phyloP scores from a whole-genome alignment of 2,797 vertebrate genomes.

The Spatula versicolor region DNA sequence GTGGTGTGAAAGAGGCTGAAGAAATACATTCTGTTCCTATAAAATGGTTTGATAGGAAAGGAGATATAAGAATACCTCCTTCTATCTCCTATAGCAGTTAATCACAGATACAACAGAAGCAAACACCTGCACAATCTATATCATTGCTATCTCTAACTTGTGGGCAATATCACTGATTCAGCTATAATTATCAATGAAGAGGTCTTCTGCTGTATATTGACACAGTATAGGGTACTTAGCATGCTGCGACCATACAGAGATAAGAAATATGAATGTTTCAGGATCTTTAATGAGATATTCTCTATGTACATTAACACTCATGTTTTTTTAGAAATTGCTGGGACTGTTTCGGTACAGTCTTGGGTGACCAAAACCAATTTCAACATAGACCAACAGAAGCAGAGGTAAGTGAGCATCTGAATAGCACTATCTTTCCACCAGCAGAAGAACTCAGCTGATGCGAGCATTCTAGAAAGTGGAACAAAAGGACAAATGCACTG shows the following conservation, averaged over 20 bases:
- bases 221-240: not conserved
- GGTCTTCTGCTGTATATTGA: not conserved
- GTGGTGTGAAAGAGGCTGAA: not conserved
- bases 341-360: not conserved
- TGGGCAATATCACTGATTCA: not conserved
- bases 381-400: not conserved
- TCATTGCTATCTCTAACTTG: not conserved
- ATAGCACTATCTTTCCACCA: not conserved
- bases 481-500: not conserved
- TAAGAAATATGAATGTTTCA: not conserved
- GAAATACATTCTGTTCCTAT: constrained; percentile 6
- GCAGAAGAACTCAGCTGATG: not conserved
- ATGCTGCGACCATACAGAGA: not conserved
- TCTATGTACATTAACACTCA: not conserved
- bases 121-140: not conserved
- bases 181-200: not conserved
- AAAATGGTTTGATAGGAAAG: not conserved
- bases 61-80: not conserved
- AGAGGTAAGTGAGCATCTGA: not conserved
- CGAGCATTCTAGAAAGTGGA: not conserved
- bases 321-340: not conserved
- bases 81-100: not conserved
- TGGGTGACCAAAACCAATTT: not conserved
- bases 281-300: not conserved
- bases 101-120: not conserved